Conservation (phyloP, 1,140 invertebrate genomes). For the Lordiphosa stackelbergi region DNA sequence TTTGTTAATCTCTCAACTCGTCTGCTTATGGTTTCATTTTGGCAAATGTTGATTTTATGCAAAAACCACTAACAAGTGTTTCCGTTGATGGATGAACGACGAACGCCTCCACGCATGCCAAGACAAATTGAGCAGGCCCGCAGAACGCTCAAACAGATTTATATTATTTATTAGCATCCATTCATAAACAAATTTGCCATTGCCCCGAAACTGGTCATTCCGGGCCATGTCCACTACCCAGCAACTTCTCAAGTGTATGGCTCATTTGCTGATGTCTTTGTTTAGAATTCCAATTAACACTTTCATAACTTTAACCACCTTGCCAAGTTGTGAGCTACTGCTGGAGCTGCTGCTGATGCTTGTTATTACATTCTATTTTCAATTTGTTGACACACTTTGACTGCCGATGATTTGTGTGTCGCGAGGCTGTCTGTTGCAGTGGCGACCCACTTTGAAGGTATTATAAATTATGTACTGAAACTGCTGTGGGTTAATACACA, state of each 20-base stretch:
- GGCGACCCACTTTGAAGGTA: conserved; percentile 52
- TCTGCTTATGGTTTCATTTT: conserved; percentile 44
- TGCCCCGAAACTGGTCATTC: conserved; percentile 28
- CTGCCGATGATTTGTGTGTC: conserved; percentile 12
- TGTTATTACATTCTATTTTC: conserved; percentile 56
- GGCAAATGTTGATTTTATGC: conserved; percentile 51
- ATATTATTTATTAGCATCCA: conserved; percentile 59
- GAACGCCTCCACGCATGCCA: conserved; percentile 39
- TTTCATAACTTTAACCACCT: conserved; percentile 45
- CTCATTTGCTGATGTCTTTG: conserved; percentile 35
- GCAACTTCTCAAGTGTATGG: conserved; percentile 18
- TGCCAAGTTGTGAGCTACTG: conserved; percentile 34
- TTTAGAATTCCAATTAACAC: conserved; percentile 61
- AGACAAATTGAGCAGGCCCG: conserved; percentile 53
- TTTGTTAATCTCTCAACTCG: conserved; percentile 51
- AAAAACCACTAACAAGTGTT: conserved; percentile 40
- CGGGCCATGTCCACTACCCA: conserved; percentile 10
- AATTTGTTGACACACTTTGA: conserved; percentile 47
- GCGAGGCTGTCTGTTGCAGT: conserved; percentile 28
- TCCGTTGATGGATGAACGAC: conserved; percentile 48
- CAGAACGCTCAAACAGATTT: conserved; percentile 52
- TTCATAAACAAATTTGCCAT: conserved; percentile 55
- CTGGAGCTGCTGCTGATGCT: conserved; percentile 13
- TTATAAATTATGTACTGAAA: conserved; percentile 33
- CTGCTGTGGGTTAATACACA: conserved; percentile 41